Evolutionary conservation across 1,140 invertebrate genomes (phyloP).

Genomic region (Stenopsyche tienmushanensis): DNA sequence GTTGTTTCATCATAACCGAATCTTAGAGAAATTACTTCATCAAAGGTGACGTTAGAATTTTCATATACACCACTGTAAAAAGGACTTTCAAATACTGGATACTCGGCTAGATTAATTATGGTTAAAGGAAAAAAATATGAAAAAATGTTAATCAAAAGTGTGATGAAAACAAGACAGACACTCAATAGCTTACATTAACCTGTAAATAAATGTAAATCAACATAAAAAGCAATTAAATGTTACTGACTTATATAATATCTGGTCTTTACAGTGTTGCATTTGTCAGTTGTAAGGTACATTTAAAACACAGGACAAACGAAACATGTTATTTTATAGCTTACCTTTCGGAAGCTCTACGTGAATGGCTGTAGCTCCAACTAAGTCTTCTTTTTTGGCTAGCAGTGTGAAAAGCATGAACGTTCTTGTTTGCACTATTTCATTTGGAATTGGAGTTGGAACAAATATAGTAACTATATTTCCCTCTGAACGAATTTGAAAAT

Average conservation of each 20-base stretch:
- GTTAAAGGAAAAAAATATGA: not conserved
- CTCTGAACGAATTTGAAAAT: constrained; percentile 12
- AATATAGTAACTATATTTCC: constrained; percentile 11
- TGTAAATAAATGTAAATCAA: not conserved
- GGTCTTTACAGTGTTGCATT: not conserved
- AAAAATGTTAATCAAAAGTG: no score
- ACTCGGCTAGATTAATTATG: not conserved
- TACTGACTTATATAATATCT: not conserved
- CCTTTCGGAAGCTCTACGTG: constrained; percentile 27
- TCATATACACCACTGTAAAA: not conserved
- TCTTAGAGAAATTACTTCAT: not conserved
- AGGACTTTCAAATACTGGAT: not conserved
- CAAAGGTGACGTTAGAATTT: not conserved
- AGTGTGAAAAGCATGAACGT: constrained; percentile 25
- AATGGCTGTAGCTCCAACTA: constrained; percentile 15
- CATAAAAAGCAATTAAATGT: not conserved
- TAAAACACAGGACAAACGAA: not conserved
- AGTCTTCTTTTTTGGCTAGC: constrained; percentile 4
- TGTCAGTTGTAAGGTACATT: not conserved
- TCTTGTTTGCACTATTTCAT: constrained; percentile 14
- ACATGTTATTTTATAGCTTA: constrained; percentile 2
- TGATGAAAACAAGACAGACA: no score
- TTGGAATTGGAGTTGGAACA: constrained; percentile 2
- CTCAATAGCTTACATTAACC: no score
- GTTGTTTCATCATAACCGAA: not conserved